Conservation (phyloP, 2,797 vertebrate species). For the Salarias fasciatus region DNA sequence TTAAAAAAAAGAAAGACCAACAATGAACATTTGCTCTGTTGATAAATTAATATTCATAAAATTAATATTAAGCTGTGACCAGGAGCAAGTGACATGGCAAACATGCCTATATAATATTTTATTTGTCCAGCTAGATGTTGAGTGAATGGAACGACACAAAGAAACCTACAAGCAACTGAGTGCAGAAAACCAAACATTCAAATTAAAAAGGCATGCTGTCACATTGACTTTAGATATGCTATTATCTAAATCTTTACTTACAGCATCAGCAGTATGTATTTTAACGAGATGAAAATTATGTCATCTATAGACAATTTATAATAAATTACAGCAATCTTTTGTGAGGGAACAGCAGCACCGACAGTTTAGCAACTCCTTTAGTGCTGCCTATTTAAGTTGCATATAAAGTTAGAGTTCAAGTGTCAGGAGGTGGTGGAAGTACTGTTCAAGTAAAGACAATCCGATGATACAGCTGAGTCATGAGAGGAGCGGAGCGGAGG, state of each 20-base stretch:
- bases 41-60: too few relatives aligned
- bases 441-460: constrained; percentile 10
- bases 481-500: neutral
- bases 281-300: neutral
- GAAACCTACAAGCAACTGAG: constrained; percentile 7
- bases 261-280: neutral
- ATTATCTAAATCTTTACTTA: neutral
- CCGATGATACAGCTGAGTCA: constrained; percentile 24
- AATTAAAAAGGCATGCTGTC: too few relatives aligned
- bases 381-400: constrained; percentile 29
- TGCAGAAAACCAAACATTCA: neutral
- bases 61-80: too few relatives aligned
- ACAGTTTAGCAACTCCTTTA: constrained; percentile 13
- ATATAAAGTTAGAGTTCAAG: constrained; percentile 22
- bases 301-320: neutral
- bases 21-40: too few relatives aligned
- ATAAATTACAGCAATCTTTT: constrained; percentile 3
- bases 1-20: too few relatives aligned
- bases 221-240: neutral
- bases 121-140: neutral
- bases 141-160: constrained; percentile 36
- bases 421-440: constrained; percentile 29
- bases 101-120: constrained; percentile 5
- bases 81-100: neutral
- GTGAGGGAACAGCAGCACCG: neutral